Base-by-base conservation (phyloP, 2,113 vertebrate genomes). In the Trichomycterus rosablanca region DNA sequence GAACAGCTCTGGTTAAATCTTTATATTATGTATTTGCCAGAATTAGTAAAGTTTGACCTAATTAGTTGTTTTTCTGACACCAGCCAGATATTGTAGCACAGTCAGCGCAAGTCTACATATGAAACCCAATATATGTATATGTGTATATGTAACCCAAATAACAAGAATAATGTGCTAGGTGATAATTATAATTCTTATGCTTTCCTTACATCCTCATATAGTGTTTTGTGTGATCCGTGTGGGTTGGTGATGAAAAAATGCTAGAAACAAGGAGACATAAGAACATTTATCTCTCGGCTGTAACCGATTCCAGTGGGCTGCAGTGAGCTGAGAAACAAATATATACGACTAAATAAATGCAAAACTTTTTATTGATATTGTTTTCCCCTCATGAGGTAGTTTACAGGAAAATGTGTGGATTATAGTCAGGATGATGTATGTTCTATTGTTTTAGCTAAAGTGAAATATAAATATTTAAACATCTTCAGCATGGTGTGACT, bases 371-470 rank as follows among this genome's bases (percentile, higher is more conserved):
- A 86, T 83, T 60, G 68, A 84, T 81, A 73, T 76, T 78, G 75
- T 80, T 76, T 69, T 75, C 54, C 75, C 68, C 55, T 60, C 5
- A 59, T 76, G 71, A 80, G 78, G 70, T 75, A 75, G 72, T 83
- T 82, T 78, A 82, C 78, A 81, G 77, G 76, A 84, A 82, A 80
- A 76, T 79, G 80, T 78, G 60, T 76, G 59, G 78, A 81, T 84
- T 83, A 79, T 73, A 81, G 72, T 80, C 74, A 71, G 45, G 72
- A 74, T 83, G 79, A 86, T 85, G 81, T 83, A 85, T 80, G 68
- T 68, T 77, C 71, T 73, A 74, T 80, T 83, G 73, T 81, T 81
- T 65, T 49, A 60, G 67, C 70, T 68, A 55, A 75, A 76, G 73
- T 69, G 77, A 65, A 65, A 61, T 15, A 69, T 81, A 74, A 78